Evolutionary conservation across 2,797 vertebrate genomes (phyloP), one percentile per base, ranked within the genome.

Genomic region (Adelosebastes latens): DNA sequence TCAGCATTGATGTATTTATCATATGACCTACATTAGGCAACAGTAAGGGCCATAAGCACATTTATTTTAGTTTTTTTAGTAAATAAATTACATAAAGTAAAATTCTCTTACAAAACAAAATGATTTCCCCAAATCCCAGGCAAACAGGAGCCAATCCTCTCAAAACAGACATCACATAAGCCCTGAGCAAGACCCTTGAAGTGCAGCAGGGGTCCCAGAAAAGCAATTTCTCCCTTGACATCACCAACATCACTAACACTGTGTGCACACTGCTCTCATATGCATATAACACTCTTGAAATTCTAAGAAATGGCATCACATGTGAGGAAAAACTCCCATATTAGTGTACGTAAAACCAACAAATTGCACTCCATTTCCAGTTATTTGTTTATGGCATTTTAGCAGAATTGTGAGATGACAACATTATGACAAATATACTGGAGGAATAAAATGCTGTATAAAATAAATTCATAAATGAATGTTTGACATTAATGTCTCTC

Each of bases 151-250:
- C 32, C 72, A 84, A 72, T 81, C 75, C 72, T 72, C 20, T 79
- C 67, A 72, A 83, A 89, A 85, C 68, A 81, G 77, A 82, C 72
- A 82, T 84, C 71, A 67, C 53, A 82, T 75, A 73, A 87, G 76
- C 84, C 72, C 25, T 62, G 49, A 75, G 62, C 69, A 71, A 84
- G 79, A 69, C 71, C 61, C 82, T 84, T 88, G 77, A 87, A 82
- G 83, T 88, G 49, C 83, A 83, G 84, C 75, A 32, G 81, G 81
- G 84, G 75, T 75, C 75, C 79, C 61, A 79, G 65, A 81, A 87
- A 85, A 88, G 83, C 83, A 78, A 81, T 84, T 85, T 88, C 77
- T 88, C 76, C 76, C 71, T 75, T 82, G 77, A 88, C 76, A 81
- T 86, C 82, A 81, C 75, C 61, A 81, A 83, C 86, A 81, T 81